Conservation (phyloP, 2,797 vertebrate genomes). For the Amazona finschi region DNA sequence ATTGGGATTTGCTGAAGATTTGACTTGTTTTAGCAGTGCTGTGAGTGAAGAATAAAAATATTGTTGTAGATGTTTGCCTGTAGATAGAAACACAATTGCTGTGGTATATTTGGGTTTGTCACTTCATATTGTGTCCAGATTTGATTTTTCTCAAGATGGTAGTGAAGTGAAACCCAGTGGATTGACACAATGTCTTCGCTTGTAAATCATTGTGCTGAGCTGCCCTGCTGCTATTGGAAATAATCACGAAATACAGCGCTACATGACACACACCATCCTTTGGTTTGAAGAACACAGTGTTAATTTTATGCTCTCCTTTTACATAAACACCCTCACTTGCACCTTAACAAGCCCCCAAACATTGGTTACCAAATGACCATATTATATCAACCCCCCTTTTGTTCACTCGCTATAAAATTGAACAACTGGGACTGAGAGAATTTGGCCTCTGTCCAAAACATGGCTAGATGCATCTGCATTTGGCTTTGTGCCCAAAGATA, state of each 20-base stretch:
- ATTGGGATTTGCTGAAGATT: background rate
- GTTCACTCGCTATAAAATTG: slow-evolving; percentile 70
- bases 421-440: slow-evolving; percentile 72
- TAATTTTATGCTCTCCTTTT: slow-evolving; percentile 58
- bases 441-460: slow-evolving; percentile 71
- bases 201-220: background rate
- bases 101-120: background rate
- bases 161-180: slow-evolving; percentile 10
- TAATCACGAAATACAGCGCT: background rate
- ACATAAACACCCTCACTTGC: slow-evolving; percentile 53
- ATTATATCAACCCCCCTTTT: slow-evolving; percentile 56
- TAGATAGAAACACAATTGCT: background rate
- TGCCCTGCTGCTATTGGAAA: background rate
- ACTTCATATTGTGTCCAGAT: background rate
- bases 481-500: slow-evolving; percentile 77
- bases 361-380: slow-evolving; percentile 58
- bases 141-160: slow-evolving; percentile 19
- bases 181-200: background rate
- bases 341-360: slow-evolving; percentile 72
- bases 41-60: slow-evolving; percentile 6
- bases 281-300: slow-evolving; percentile 27
- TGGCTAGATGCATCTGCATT: slow-evolving; percentile 70
- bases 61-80: background rate
- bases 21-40: background rate
- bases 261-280: background rate